Evolutionary conservation across 2,113 vertebrate genomes (phyloP), one percentile per base, ranked within the genome.

Genomic region (Larimichthys crocea): DNA sequence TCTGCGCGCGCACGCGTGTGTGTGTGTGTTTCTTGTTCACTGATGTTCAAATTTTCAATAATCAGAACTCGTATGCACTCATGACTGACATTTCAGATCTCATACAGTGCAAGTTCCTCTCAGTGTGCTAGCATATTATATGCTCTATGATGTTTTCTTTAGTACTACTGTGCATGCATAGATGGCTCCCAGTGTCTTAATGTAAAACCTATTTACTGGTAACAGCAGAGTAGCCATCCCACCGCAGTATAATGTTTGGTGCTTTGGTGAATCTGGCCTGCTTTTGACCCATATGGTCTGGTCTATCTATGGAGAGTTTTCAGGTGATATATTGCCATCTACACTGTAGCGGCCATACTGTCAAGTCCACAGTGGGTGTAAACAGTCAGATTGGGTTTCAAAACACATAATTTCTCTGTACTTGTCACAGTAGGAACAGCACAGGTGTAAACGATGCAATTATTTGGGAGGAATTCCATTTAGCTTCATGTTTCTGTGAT

Each of bases 361-460:
- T 40, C 15, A 53, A 46, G 15, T 60, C 65, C 55, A 65, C 50
- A 53, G 17, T 31, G 42, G 56, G 29, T 31, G 44, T 52, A 63
- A 62, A 78, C 69, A 78, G 63, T 26, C 49, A 10, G n/a, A 42
- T 46, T 44, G 26, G 40, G 52, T 63, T 79, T 61, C 56, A 65
- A 46, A 60, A 35, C 49, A 53, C 16, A 19, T 20, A 0, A 19
- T 19, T 61, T 35, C 7, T 20, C 29, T 17, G 19, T 10, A 17
- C 56, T 29, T 29, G 14, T 59, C 15, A 29, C 29, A 10, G 16
- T 5, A 49, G 35, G 35, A 40, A 40, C 35, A 49, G 48, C 48
- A 5, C 48, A 49, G 12, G 48, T 49, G 49, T 50, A 19, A 50
- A 19, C 19, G 19, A 50, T 50, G 5, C 17, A 50, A 50, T 50